Evolutionary conservation across 2,797 vertebrate genomes (phyloP), one percentile per base, ranked within the genome.

Genomic region (Danio choprae): DNA sequence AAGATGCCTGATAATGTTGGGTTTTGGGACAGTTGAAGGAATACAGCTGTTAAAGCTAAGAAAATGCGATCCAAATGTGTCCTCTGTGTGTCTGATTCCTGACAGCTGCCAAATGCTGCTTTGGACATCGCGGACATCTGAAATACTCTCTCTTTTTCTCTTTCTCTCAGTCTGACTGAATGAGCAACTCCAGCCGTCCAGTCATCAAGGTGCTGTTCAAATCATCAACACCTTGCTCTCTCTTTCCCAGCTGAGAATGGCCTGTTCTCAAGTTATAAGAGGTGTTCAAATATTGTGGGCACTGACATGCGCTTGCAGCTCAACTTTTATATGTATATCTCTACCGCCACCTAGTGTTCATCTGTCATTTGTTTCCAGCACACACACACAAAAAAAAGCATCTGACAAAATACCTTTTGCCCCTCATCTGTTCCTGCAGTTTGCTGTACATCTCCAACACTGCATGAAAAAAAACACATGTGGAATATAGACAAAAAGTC

Each of bases 391-490:
- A 16, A 18, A 10, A 50, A 18, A 22, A 1, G 5, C 7, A 20
- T 20, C 8, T n/a, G 16, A 12, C 13, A 7, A 29, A n/a, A 44
- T 89, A 99, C 98, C 97, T 95, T 93, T 97, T 98, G 44, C 95
- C 93, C 84, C 91, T 96, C 97, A 98, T 98, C 88, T 99, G 97
- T 80, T 98, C 96, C 88, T 96, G 95, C 36, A 99, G 91, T 83
- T 95, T 95, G 90, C 95, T 95, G 92, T 98, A 99, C 98, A 99
- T 99, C 92, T 99, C 96, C 88, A 99, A 89, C 43, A 98, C 98
- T 99, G 90, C 56, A 91, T 84, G 72, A 82, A 18, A 71, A 65
- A 41, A 70, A 20, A 36, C 20, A 16, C 60, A 0, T 16, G 7
- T 0, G 40, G 12, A 64, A 41, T 20, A 44, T 15, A 55, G 41